A percentile compares a stretch with the other conserved stretches of the same genome.
Evolutionary conservation across 2,797 vertebrate species (phyloP).

Genomic region (Acipenser oxyrinchus): DNA sequence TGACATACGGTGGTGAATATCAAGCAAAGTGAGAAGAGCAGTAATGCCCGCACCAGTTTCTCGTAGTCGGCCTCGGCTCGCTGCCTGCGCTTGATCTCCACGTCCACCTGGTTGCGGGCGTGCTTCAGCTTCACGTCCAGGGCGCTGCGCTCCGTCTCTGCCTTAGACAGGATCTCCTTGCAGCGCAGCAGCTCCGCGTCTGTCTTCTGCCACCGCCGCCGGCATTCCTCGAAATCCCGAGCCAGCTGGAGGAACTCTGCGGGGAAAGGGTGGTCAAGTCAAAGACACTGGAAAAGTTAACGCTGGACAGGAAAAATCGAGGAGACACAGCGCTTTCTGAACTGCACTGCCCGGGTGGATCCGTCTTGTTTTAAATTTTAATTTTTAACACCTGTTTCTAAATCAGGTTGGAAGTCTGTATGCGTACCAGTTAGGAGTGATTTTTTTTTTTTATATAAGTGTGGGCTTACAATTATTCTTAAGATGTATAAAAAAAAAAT

Average conservation of each 20-base stretch:
- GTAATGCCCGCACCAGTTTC: conserved; percentile 70
- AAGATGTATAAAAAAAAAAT: too few relatives aligned
- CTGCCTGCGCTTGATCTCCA: conserved; percentile 89
- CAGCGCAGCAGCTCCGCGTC: conserved; percentile 71
- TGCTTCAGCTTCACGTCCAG: conserved; percentile 95
- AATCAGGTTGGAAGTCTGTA: too few relatives aligned
- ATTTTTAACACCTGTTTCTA: background rate
- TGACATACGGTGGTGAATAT: too few relatives aligned
- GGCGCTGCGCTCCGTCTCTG: conserved; percentile 75
- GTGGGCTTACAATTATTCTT: too few relatives aligned
- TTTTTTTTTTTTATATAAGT: too few relatives aligned
- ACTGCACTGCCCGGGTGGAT: background rate
- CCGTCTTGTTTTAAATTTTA: background rate
- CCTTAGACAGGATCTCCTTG: conserved; percentile 80
- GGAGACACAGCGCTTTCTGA: background rate
- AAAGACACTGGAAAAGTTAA: conserved; percentile 11
- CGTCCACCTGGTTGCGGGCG: conserved; percentile 92
- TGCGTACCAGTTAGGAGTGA: too few relatives aligned
- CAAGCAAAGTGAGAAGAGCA: background rate
- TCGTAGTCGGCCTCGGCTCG: conserved; percentile 86
- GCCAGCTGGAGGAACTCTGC: conserved; percentile 88
- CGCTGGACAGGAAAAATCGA: background rate
- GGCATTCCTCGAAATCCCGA: conserved; percentile 80
- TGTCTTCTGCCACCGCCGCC: conserved; percentile 69
- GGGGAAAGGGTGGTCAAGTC: conserved; percentile 9